Evolutionary conservation across 1,140 invertebrate species (phyloP), one percentile per base, ranked within the genome.

Genomic region (Zophobas atratus): DNA sequence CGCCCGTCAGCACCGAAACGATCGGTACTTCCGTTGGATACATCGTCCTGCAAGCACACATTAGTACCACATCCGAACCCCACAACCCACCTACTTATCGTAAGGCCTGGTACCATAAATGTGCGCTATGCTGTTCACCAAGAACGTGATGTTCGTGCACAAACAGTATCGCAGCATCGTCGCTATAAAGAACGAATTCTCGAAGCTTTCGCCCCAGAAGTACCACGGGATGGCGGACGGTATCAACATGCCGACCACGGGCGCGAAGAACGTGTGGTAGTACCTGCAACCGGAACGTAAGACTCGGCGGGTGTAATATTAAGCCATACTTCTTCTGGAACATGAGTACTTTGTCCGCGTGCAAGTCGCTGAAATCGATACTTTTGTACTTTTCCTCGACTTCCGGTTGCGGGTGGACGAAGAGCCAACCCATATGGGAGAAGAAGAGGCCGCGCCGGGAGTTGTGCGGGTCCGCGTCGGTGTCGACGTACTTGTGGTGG

Each of bases 401-500:
- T 75, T 97, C 94, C 6, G 93, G 94, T 84, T 97, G 96, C 84
- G 97, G 97, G 55, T 92, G 88, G 0, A 95, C 87, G 87, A 98
- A 88, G 53, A 98, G 87, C 97, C 97, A 98, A 1, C 97, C 97
- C 80, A 98, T 93, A 84, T 98, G 97, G 0, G 96, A 92, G 86
- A 98, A 98, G 89, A 98, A 97, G 86, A 98, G 97, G 1, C 95
- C 95, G 79, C 95, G 87, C 55, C 90, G 89, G 0, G 94, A 93
- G 81, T 97, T 97, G 84, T 97, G 95, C 0, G 96, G 96, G 86
- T 98, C 96, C 0, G 96, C 96, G 84, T 97, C 92, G 0, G 96
- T 97, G 84, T 98, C 96, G 0, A 94, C 94, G 86, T 93, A 97
- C 86, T 97, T 97, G 84, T 97, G 96, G 85, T 98, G 96, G 0